These are phyloP conservation scores for Propithecus deckenii DNA, from an alignment of 2,797 vertebrate genomes.

Conservation along the genomic window DNA sequence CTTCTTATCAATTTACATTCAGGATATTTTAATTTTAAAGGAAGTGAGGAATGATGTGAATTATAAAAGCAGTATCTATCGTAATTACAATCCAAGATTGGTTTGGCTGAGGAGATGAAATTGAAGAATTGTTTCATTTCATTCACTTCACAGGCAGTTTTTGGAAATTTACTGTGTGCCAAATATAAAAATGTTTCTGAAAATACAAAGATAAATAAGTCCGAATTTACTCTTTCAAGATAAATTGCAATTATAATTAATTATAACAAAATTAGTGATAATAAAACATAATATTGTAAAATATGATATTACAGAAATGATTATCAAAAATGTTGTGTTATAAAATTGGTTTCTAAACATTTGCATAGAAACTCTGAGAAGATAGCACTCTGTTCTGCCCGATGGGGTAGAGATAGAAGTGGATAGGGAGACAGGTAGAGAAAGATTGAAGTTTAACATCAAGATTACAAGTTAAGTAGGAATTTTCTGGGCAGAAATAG, in stretches of 20 bases:
- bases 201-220: background rate
- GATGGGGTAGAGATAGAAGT: accelerated
- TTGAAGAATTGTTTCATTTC: background rate
- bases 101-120: background rate
- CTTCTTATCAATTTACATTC: background rate
- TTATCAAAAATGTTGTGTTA: background rate
- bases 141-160: background rate
- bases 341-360: background rate
- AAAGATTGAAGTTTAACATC: background rate
- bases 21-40: background rate
- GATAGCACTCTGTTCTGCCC: background rate
- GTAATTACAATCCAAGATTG: background rate
- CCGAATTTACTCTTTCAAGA: background rate
- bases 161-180: background rate
- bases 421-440: background rate
- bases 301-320: background rate
- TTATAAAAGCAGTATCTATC: background rate
- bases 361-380: background rate
- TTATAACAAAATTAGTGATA: background rate
- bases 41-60: background rate
- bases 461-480: background rate
- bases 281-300: background rate
- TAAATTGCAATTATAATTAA: background rate
- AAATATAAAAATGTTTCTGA: background rate
- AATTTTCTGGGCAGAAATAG: background rate